Evolutionary conservation across 1,140 invertebrate genomes (phyloP).

Genomic region (Zaprionus kolodkinae): DNA sequence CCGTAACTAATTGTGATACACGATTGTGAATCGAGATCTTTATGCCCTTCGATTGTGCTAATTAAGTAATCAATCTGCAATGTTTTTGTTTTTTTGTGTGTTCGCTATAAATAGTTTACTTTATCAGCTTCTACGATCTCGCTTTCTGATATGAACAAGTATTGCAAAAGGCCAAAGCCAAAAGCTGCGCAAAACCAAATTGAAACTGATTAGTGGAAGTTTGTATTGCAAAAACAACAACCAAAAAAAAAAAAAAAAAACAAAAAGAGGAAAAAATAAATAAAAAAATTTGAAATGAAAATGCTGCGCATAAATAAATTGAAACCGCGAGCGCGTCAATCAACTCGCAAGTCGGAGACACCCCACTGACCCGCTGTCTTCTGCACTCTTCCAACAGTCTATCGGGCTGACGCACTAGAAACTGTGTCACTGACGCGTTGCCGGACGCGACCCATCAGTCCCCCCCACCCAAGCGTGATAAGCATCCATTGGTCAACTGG

Average conservation of each 20-base stretch:
- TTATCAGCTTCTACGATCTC: slow-evolving; percentile 17
- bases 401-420: slow-evolving; percentile 13
- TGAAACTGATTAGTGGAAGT: slow-evolving; percentile 58
- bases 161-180: slow-evolving; percentile 3
- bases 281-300: slow-evolving; percentile 43
- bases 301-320: slow-evolving; percentile 62
- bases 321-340: slow-evolving; percentile 51
- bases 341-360: slow-evolving; percentile 33
- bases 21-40: background rate
- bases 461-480: slow-evolving; percentile 32
- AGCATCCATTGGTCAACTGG: slow-evolving; percentile 39
- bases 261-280: background rate
- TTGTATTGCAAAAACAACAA: slow-evolving; percentile 8
- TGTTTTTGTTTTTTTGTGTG: background rate
- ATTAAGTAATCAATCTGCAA: slow-evolving; percentile 26
- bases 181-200: slow-evolving; percentile 30
- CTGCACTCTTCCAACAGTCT: too few relatives aligned
- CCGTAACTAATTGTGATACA: slow-evolving; percentile 1
- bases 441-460: slow-evolving; percentile 46
- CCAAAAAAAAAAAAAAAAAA: slow-evolving; percentile 2
- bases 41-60: slow-evolving; percentile 9
- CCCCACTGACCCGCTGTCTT: background rate
- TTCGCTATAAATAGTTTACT: slow-evolving; percentile 17
- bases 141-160: background rate
- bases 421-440: slow-evolving; percentile 67